phyloP scores from a whole-genome alignment of 2,113 vertebrate genomes.

The Chamaea fasciata region DNA sequence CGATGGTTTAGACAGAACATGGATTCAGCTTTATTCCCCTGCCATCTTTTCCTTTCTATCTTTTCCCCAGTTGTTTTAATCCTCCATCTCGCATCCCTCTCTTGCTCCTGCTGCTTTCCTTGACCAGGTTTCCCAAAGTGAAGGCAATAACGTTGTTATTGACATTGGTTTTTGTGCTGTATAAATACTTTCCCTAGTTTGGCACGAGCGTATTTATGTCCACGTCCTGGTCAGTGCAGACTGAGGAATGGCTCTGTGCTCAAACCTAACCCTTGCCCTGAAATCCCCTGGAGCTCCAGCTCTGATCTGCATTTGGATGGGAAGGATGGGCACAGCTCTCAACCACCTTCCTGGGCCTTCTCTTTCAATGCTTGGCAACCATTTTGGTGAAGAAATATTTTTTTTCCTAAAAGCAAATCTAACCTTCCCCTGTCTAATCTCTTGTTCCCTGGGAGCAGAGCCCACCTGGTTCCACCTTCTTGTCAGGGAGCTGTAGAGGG shows the following conservation, averaged over 20 bases:
- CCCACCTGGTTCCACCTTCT: not conserved
- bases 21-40: not conserved
- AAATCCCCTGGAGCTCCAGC: not conserved
- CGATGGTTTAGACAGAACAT: not conserved
- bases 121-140: not conserved
- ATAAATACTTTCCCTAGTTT: not conserved
- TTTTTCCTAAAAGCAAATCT: not conserved
- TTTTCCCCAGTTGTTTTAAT: not conserved
- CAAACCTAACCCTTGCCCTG: not conserved
- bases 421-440: not conserved
- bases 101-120: not conserved
- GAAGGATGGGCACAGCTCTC: not conserved
- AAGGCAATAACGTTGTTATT: not conserved
- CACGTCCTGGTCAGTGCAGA: rapidly evolving
- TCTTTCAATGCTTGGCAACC: not conserved
- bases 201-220: not conserved
- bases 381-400: not conserved
- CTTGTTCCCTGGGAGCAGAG: not conserved
- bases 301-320: not conserved
- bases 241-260: not conserved
- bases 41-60: rapidly evolving
- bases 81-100: not conserved
- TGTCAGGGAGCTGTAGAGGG: not conserved
- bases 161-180: not conserved
- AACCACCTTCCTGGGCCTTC: not conserved